Conservation (phyloP, 2,113 vertebrate species). For the Ammodytes marinus region DNA sequence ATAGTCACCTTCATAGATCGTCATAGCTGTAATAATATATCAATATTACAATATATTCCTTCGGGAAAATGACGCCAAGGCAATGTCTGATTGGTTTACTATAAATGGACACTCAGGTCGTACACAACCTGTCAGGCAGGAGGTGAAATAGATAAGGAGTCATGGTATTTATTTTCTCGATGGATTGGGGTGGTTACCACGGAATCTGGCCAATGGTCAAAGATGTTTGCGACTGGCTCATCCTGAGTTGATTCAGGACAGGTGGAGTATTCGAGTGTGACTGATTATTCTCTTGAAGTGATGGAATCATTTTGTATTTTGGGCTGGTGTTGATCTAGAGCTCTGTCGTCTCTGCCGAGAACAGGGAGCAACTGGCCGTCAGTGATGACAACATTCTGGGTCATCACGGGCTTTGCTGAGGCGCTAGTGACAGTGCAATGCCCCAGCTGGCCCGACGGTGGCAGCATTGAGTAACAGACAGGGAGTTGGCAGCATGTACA, state of each 20-base stretch:
- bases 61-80: slow-evolving; percentile 70
- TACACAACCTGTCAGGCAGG: slow-evolving; percentile 59
- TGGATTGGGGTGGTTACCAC: slow-evolving; percentile 30
- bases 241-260: slow-evolving; percentile 52
- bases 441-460: slow-evolving; percentile 67
- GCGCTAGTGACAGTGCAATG: slow-evolving; percentile 75
- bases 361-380: slow-evolving; percentile 62
- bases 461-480: slow-evolving; percentile 70
- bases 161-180: slow-evolving; percentile 40
- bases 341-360: slow-evolving; percentile 48
- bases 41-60: slow-evolving; percentile 79
- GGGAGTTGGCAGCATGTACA: slow-evolving; percentile 74
- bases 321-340: slow-evolving; percentile 66
- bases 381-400: slow-evolving; percentile 70
- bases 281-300: slow-evolving; percentile 30
- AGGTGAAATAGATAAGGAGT: slow-evolving; percentile 55
- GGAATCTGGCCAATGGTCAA: slow-evolving; percentile 38
- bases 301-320: slow-evolving; percentile 42
- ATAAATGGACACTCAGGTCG: slow-evolving; percentile 70
- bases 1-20: slow-evolving; percentile 84
- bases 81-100: slow-evolving; percentile 75
- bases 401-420: slow-evolving; percentile 55
- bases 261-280: slow-evolving; percentile 40
- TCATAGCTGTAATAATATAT: slow-evolving; percentile 79
- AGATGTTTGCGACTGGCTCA: slow-evolving; percentile 33